These are phyloP conservation scores for Lontra canadensis DNA, from an alignment of 2,113 vertebrate genomes.

Conservation along the genomic window DNA sequence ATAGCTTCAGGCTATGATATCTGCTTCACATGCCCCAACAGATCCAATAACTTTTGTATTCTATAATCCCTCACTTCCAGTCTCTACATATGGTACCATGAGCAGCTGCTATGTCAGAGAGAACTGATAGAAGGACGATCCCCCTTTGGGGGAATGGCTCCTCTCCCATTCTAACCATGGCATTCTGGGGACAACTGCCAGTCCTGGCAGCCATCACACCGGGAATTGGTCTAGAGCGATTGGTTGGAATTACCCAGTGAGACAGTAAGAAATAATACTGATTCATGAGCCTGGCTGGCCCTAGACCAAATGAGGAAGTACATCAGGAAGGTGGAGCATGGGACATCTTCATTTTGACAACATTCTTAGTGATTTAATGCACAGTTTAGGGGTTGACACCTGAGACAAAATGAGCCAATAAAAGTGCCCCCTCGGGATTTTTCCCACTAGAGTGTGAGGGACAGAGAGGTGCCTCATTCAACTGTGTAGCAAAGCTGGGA, in stretches of 20 bases:
- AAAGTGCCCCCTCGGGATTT: background rate
- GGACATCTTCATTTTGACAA: background rate
- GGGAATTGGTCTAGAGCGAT: background rate
- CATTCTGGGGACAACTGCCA: background rate
- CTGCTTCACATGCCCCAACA: background rate
- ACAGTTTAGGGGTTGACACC: background rate
- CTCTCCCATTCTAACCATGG: background rate
- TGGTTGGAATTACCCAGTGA: background rate
- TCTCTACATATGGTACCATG: background rate
- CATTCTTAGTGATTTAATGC: background rate
- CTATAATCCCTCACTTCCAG: background rate
- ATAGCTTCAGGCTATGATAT: background rate
- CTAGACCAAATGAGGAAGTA: background rate
- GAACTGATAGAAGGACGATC: background rate
- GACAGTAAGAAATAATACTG: background rate
- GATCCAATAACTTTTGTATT: constrained; percentile 3
- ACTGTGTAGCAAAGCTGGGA: background rate
- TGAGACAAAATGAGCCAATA: background rate
- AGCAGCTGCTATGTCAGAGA: background rate
- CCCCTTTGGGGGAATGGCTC: background rate
- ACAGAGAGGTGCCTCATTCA: background rate
- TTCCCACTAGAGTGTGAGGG: background rate
- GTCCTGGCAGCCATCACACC: background rate
- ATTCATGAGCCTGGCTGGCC: background rate
- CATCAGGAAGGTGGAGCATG: background rate